Evolutionary conservation across 2,888 invertebrate genomes (phyloP), one percentile per base, ranked within the genome.

Genomic region (Adelphocoris suturalis): DNA sequence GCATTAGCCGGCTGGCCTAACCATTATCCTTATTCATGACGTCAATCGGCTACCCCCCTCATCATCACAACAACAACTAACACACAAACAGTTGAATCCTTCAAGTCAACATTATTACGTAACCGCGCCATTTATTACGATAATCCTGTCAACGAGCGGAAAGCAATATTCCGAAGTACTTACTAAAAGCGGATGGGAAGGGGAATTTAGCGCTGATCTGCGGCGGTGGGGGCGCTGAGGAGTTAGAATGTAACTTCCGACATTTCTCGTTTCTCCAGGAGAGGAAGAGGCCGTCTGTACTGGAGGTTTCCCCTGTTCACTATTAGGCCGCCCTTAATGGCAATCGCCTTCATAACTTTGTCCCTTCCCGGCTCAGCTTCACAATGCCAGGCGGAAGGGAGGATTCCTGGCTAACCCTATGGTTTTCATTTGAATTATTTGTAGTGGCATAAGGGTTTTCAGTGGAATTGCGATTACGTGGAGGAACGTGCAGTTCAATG

Each of bases 11-110:
- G 68, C 52, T 14, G 82, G 27, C 52, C 82, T 37, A 23, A 37
- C 27, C 85, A 61, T 85, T 85, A 85, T 85, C 85, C 28, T 85
- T 85, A 85, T 85, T 85, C 57, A 85, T 85, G 85, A 85, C 61
- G 57, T 37, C 85, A 28, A 37, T 37, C 61, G 28, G n/a, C 46
- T 46, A n/a, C 37, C 78, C 1, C 19, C 57, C 57, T n/a, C 52
- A 12, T 11, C 52, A 1, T 52, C n/a, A n/a, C n/a, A 3, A 11
- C 11, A 4, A 11, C 23, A 68, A 68, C 27, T 23, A 11, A 68
- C 68, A 23, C 48, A 13, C 13, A 13, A 1, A 68, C 27, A 23
- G 68, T 23, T 68, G 23, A 68, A 68, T 68, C 68, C 68, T 68
- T 5, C 68, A 23, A 23, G 68, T 3, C 68, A 7, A 68, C 68